Evolutionary conservation across 37 sponge, comb jelly and placozoan species (phyloP), one percentile per base, ranked within the genome.

Genomic region (Axinella damicornis): DNA sequence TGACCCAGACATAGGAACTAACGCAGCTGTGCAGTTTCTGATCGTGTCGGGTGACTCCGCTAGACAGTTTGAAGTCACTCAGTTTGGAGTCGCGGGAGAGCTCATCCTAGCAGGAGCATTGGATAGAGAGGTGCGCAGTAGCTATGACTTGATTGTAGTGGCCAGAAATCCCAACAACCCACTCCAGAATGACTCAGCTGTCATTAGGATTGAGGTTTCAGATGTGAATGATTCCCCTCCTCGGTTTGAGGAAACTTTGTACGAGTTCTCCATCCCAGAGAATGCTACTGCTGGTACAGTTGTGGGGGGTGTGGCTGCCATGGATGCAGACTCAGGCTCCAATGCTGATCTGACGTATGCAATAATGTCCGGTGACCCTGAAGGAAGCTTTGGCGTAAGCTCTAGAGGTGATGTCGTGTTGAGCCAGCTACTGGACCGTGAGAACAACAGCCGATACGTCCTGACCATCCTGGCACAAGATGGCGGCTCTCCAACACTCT

Each of bases 201-300:
- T 25, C 32, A 40, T 78, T 9, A 30, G 22, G 12, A 61, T 78
- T 36, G 25, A 38, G 16, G 79, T 94, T 1, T 27, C 41, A 16
- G 90, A 94, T 71, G 78, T 86, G 36, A 94, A 94, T 41, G 90
- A 90, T 63, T 70, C 72, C 40, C 24, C 84, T 13, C 94, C 94
- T 1, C 24, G 35, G 53, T 94, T 94, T 64, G 21, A 25, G 36
- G 22, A 13, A 2, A 19, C 27, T 2, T 56, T 32, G 57, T 78
- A 78, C 32, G 17, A 32, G 20, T 78, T 61, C 6, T 78, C 39
- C 41, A 0, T 30, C 12, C 40, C 38, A 19, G 78, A 78, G 33
- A 78, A 78, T 34, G 38, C 24, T 46, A 65, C 55, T 16, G 17
- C 41, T 38, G 80, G 67, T 13, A 32, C 64, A 1, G 39, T 60